phyloP scores from a whole-genome alignment of 1,140 invertebrate genomes.

The Argopecten irradians region DNA sequence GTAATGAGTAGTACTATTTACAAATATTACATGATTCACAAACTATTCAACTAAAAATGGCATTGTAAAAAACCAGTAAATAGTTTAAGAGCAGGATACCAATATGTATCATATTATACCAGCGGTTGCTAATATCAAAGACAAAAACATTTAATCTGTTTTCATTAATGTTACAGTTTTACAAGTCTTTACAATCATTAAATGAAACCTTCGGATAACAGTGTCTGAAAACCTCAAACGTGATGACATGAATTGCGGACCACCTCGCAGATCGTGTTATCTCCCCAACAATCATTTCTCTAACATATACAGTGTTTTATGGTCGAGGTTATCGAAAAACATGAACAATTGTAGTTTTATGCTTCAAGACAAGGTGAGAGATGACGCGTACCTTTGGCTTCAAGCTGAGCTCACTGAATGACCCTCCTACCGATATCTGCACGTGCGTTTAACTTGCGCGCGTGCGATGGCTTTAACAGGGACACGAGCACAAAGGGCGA shows the following conservation, averaged over 20 bases:
- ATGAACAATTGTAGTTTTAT: conserved; percentile 12
- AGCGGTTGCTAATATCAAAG: too few relatives aligned
- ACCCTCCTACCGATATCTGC: neutral
- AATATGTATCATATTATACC: too few relatives aligned
- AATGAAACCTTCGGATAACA: too few relatives aligned
- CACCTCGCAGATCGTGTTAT: neutral
- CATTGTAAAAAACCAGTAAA: neutral
- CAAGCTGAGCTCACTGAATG: conserved; percentile 14
- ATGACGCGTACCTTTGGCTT: neutral
- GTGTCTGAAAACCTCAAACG: too few relatives aligned
- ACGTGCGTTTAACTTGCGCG: conserved; percentile 19
- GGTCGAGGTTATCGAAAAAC: neutral
- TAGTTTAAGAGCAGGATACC: too few relatives aligned
- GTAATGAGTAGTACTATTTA: too few relatives aligned
- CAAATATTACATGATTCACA: neutral
- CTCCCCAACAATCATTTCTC: neutral
- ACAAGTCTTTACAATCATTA: too few relatives aligned
- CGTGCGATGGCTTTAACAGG: neutral
- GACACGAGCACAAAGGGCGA: neutral
- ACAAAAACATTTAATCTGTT: too few relatives aligned
- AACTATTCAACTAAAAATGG: neutral
- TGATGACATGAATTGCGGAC: neutral
- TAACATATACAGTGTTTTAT: neutral
- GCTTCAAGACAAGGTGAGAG: neutral
- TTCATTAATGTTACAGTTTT: too few relatives aligned